A percentile compares a stretch with the other conserved stretches of the same genome.
phyloP scores from a whole-genome alignment of 2,797 vertebrate genomes.

The Fistularia tabacaria region DNA sequence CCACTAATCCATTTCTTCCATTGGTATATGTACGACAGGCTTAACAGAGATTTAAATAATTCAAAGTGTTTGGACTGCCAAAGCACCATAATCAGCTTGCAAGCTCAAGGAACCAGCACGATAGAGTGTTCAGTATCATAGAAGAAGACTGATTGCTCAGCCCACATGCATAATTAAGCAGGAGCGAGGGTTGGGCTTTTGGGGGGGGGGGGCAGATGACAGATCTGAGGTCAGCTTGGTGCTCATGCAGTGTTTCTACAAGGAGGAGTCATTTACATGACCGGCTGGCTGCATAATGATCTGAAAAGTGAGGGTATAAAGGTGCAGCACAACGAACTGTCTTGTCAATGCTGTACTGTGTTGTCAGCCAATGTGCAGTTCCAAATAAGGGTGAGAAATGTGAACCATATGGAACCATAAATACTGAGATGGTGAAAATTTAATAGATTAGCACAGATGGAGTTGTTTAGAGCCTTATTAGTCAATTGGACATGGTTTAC shows the following conservation, averaged over 20 bases:
- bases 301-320: conserved; percentile 22
- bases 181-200: conserved; percentile 56
- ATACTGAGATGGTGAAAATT: conserved; percentile 48
- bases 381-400: conserved; percentile 23
- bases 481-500: conserved; percentile 37
- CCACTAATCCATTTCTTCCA: conserved; percentile 78
- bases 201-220: conserved; percentile 55
- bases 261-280: conserved; percentile 28
- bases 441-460: conserved; percentile 53
- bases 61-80: conserved; percentile 80
- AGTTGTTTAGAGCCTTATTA: conserved; percentile 62
- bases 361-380: conserved; percentile 32
- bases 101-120: conserved; percentile 66
- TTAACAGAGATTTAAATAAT: conserved; percentile 91
- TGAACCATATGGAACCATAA: conserved; percentile 45
- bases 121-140: conserved; percentile 59
- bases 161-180: conserved; percentile 75
- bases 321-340: conserved; percentile 4
- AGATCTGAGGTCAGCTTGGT: conserved; percentile 54
- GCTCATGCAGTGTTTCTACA: conserved; percentile 21
- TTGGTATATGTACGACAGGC: conserved; percentile 74
- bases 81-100: conserved; percentile 82
- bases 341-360: conserved; percentile 17
- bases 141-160: conserved; percentile 66
- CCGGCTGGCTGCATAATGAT: conserved; percentile 27